Percentiles rank a stretch among this genome's conserved stretches.
Evolutionary conservation across 2,113 vertebrate genomes (phyloP).

Genomic region (Glareola pratincola): DNA sequence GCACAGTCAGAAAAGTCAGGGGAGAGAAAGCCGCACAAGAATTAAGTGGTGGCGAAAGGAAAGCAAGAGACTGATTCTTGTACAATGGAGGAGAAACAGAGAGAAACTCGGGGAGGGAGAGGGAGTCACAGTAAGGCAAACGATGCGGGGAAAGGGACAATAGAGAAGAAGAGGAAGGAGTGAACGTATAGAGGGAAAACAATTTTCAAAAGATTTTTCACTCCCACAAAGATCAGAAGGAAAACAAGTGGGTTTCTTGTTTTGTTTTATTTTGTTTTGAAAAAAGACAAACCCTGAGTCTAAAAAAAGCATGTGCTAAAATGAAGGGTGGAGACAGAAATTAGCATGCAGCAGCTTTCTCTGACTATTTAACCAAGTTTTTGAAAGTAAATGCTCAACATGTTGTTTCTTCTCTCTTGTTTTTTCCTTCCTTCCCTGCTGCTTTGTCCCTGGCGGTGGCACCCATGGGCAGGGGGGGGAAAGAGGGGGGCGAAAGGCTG

Average conservation of each 20-base stretch:
- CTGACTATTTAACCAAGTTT: background rate
- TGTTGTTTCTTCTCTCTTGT: background rate
- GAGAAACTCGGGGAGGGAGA: background rate
- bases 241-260: background rate
- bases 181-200: background rate
- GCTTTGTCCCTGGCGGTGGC: rapidly evolving
- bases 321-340: background rate
- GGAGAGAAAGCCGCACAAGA: background rate
- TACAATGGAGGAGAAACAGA: background rate
- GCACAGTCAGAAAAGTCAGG: rapidly evolving
- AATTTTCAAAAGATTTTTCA: background rate
- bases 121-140: background rate
- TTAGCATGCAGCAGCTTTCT: background rate
- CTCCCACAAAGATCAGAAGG: background rate
- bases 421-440: background rate
- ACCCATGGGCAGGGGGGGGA: background rate
- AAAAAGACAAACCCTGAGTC: background rate
- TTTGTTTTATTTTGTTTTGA: no score
- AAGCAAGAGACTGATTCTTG: background rate
- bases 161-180: background rate
- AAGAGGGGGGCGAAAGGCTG: no score
- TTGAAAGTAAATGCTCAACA: background rate
- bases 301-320: background rate
- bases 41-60: background rate
- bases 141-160: background rate